Base-by-base conservation (phyloP, 2,888 invertebrate genomes). In the Podabrus alpinus region DNA sequence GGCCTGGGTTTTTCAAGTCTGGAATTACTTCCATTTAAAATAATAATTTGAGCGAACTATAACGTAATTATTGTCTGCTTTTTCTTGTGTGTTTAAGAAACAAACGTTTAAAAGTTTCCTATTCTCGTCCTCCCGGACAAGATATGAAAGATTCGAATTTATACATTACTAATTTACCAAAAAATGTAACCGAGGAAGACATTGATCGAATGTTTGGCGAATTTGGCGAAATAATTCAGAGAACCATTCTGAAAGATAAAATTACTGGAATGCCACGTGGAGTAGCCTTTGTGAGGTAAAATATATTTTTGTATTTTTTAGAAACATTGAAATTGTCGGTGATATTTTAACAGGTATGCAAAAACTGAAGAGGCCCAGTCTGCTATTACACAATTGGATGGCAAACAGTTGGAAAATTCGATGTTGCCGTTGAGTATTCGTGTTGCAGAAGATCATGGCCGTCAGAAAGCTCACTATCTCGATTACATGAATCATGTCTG, bases 61-160 rank as follows among this genome's bases (percentile, higher is more conserved):
- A n/a, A 45, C 1, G n/a, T 9, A 13, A 45, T 45, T 45, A 45
- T 45, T 45, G 5, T n/a, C n/a, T 5, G 4, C 2, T n/a, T 45
- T 45, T 45, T 45, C 15, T 62, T 59, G 29, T 24, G n/a, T 64
- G 45, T 82, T 85, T 64, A 81, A 94, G 96, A 87, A 96, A 96
- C 88, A 98, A 98, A 88, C 91, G 94, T 83, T 91, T 98, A 86
- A 97, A 97, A 91, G 97, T 97, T 74, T 97, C 97, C 69, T 96
- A 94, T 88, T 96, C 97, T 11, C 91, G 97, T 79, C 97, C 97
- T 13, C 94, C 95, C 17, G 95, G 96, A 59, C 96, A 97, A 80
- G 94, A 95, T 80, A 96, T 96, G 84, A 97, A 97, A 87, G 96
- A 97, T 81, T 96, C 97, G 16, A 98, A 98, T 88, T 90, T 98